Base-by-base conservation (phyloP, 2,888 invertebrate genomes). In the Dasysyrphus albostriatus region DNA sequence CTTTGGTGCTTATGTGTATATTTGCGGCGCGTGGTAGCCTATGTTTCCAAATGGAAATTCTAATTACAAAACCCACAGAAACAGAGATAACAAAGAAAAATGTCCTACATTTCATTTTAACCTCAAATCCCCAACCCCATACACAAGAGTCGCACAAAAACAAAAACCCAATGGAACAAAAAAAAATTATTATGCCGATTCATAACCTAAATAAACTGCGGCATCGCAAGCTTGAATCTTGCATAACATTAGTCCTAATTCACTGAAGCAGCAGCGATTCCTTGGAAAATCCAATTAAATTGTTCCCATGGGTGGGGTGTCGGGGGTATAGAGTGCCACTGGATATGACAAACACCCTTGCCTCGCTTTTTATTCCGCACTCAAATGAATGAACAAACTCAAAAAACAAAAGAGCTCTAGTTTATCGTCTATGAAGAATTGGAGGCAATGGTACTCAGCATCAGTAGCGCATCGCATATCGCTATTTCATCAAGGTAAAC, bases 41-140 rank as follows among this genome's bases (percentile, higher is more conserved):
- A 69, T 54, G 69, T 69, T 69, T 29, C 29, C 10, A 61, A 81
- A 81, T 81, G 85, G 56, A 85, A 85, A 85, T 82, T 82, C 77
- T 85, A 85, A 85, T 85, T 85, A 85, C 85, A 85, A 82, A 85
- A 78, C 51, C 87, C 83, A 82, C 83, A 83, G 70, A 78, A 78
- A 87, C 72, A 87, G 72, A 58, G 87, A 87, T 87, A 87, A 87
- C 87, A 78, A 87, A 87, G 87, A 87, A 82, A 72, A 87, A 87
- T 87, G 78, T 78, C 87, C 87, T 75, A 87, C 83, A 87, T 87
- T 87, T 87, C 83, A 87, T 83, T 75, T 82, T 75, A 78, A 78
- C 70, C 67, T 67, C 67, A 49, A 49, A 49, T 12, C 47, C 49
- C 67, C 47, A 32, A 14, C 47, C 47, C 78, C 58, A 69, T 12